Evolutionary conservation across 92 coral and sea anemone species (phyloP), one percentile per base, ranked within the genome.

Genomic region (Palythoa heliodiscus): DNA sequence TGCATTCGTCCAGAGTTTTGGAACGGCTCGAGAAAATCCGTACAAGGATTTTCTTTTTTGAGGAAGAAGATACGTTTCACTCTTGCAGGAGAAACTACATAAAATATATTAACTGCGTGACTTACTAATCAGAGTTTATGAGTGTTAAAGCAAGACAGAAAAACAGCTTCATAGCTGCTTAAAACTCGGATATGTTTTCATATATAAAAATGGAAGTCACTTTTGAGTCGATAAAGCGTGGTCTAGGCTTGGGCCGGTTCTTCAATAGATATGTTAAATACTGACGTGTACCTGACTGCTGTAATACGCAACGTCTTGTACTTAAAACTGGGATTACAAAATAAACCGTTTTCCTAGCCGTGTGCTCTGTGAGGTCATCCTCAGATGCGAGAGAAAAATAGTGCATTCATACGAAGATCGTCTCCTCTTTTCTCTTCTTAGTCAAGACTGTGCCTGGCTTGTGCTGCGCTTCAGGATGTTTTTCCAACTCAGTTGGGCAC

Each of bases 381-480:
- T 60, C 5, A 47, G 24, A 20, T 14, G 15, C 37, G 53, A 14
- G 7, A 13, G 12, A 16, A 11, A 29, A 48, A 60, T 6, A 24
- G 52, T 52, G 66, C 63, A 47, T 68, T 87, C 88, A 96, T 35
- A 96, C 99, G 83, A 94, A 96, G 70, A 97, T 97, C 4, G 99
- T 97, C 85, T 97, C 99, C 43, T 97, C 99, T 66, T 97, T 97
- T 43, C 99, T 93, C 88, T 97, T 97, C 90, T 97, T 97, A 66
- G 96, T 95, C 53, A 97, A 87, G 52, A 97, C 99, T 39, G 98
- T 95, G 48, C 99, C 99, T 35, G 98, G 98, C 54, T 97, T 97
- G 91, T 94, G 98, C 48, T 97, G 99, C 24, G 99, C 99, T 0
- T 97, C 99, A 1, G 99, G 99, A 82, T 96, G 99, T 70, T 96